phyloP scores from a whole-genome alignment of 2,888 invertebrate species.

The Syrista parreyssii region DNA sequence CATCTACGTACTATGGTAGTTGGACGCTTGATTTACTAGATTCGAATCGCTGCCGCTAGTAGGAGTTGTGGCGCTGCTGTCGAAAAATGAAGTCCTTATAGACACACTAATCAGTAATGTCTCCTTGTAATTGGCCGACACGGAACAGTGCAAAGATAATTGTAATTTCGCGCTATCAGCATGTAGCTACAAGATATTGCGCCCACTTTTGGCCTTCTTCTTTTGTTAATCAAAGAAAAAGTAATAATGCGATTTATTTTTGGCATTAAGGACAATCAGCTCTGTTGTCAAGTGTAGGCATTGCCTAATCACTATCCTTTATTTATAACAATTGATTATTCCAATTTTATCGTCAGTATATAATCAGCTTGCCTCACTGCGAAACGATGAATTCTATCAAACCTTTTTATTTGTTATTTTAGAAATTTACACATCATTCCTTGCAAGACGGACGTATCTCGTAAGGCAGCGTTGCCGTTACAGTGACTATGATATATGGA shows the following conservation, averaged over 20 bases:
- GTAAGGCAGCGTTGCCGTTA: not conserved
- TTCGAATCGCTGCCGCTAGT: not conserved
- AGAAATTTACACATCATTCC: not conserved
- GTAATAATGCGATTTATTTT: not conserved
- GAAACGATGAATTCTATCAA: not conserved
- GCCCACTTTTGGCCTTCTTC: not conserved
- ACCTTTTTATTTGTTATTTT: not conserved
- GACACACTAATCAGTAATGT: not conserved
- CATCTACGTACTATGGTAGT: not conserved
- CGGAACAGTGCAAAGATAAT: not conserved
- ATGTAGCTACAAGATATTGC: not conserved
- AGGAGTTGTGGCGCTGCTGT: not conserved
- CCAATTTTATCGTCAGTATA: not conserved
- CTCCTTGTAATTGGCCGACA: not conserved
- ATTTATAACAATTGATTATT: not conserved
- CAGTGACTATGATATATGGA: not conserved
- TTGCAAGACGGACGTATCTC: not conserved
- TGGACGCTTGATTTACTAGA: not conserved
- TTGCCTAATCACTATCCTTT: not conserved
- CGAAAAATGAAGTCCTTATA: not conserved
- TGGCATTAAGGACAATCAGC: not conserved
- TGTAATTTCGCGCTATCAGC: not conserved
- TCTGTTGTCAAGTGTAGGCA: not conserved
- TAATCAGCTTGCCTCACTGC: not conserved
- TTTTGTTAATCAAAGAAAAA: not conserved